Percentiles rank a stretch among this genome's conserved stretches.
phyloP scores from a whole-genome alignment of 2,113 vertebrate genomes.

The Columba janthina region DNA sequence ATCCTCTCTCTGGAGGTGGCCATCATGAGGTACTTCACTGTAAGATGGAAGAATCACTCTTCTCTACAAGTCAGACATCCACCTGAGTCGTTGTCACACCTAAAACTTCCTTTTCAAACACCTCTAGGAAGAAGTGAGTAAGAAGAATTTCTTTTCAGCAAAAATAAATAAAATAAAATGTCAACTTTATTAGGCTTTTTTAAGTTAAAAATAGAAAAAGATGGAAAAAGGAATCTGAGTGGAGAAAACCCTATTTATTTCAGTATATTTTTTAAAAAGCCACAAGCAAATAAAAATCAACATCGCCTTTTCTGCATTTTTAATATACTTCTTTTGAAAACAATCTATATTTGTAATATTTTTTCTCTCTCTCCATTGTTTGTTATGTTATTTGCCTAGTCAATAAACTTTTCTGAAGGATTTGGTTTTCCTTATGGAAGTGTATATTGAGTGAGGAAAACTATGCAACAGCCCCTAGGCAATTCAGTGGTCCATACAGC shows the following conservation, averaged over 20 bases:
- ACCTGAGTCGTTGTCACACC: not conserved
- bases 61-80: accelerated
- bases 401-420: not conserved
- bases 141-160: not conserved
- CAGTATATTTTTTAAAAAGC: not conserved
- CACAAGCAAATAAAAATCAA: not conserved
- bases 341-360: not conserved
- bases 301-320: not conserved
- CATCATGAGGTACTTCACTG: not conserved
- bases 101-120: not conserved
- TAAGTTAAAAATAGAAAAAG: not conserved
- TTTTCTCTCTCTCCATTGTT: not conserved
- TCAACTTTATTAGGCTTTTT: not conserved
- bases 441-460: not conserved
- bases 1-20: not conserved
- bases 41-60: not conserved
- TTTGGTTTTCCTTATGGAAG: not conserved
- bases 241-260: not conserved
- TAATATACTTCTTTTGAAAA: not conserved
- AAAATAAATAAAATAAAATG: not conserved
- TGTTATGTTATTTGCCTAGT: not conserved
- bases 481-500: not conserved
- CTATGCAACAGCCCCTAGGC: not conserved
- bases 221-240: not conserved
- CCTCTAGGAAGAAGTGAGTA: not conserved